Conservation (phyloP, 2,797 vertebrate genomes). For the Epinephelus malabaricus region DNA sequence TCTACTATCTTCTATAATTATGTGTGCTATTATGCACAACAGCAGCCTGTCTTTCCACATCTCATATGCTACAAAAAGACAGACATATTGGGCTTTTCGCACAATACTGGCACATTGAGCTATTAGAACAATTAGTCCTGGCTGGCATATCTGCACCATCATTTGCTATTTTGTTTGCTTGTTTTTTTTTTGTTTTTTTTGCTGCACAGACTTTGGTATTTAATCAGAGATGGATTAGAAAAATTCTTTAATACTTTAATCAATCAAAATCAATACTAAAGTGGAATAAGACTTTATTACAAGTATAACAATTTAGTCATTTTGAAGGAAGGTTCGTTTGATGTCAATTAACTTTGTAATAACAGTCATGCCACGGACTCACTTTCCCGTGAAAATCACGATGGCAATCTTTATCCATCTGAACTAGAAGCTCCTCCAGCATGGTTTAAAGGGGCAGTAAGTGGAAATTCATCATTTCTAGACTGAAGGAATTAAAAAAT, state of each 20-base stretch:
- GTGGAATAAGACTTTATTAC: background rate
- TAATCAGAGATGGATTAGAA: background rate
- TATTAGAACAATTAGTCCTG: conserved; percentile 50
- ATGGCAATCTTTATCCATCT: background rate
- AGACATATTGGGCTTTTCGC: conserved; percentile 14
- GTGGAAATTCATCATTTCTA: no score
- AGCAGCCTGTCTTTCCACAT: conserved; percentile 17
- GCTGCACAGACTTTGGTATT: conserved; percentile 8
- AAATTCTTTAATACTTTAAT: background rate
- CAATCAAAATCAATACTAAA: background rate
- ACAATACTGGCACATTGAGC: conserved; percentile 39
- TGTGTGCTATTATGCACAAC: conserved; percentile 40
- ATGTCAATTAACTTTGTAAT: background rate
- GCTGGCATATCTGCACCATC: conserved; percentile 5
- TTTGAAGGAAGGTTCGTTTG: background rate
- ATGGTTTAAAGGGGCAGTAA: background rate
- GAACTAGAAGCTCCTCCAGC: background rate
- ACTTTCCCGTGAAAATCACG: background rate
- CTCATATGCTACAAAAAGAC: conserved; percentile 37
- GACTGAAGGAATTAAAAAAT: no score
- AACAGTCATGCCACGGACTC: background rate
- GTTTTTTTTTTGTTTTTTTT: conserved; percentile 20
- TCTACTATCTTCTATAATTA: conserved; percentile 67
- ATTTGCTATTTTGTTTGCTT: conserved; percentile 34
- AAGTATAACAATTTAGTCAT: background rate